These are phyloP conservation scores for Acropora tenuis DNA, from an alignment of 64 coral and sea anemone genomes.

Conservation along the genomic window DNA sequence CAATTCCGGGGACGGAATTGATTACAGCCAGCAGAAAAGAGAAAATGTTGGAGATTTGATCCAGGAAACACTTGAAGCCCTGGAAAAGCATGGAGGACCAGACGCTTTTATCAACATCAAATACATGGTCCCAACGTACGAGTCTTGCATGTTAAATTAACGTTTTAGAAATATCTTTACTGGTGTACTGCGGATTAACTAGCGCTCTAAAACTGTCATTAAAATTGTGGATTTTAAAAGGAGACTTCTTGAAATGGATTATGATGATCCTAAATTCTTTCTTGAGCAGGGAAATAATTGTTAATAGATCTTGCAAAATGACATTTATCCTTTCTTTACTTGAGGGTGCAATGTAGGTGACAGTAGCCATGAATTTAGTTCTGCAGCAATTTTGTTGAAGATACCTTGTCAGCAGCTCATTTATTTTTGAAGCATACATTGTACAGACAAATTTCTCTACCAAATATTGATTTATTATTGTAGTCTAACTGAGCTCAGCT, in stretches of 20 bases:
- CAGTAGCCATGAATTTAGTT: neutral
- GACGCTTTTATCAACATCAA: slow-evolving; percentile 99
- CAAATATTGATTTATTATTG: neutral
- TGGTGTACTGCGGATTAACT: neutral
- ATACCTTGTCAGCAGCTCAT: neutral
- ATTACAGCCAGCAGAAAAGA: slow-evolving; percentile 99
- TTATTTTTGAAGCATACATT: slow-evolving; percentile 9
- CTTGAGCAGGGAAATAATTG: neutral
- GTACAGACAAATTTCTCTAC: neutral
- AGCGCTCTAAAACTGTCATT: neutral
- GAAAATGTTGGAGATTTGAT: slow-evolving; percentile 98
- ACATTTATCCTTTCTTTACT: neutral
- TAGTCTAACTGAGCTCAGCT: slow-evolving; percentile 3
- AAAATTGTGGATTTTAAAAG: neutral
- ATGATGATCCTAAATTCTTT: neutral
- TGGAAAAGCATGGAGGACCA: slow-evolving; percentile 80
- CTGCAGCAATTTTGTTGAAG: neutral
- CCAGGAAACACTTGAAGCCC: slow-evolving; percentile 93
- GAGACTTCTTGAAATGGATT: neutral
- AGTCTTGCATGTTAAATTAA: slow-evolving; percentile 97
- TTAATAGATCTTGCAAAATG: neutral
- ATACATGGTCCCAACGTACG: slow-evolving; percentile 99
- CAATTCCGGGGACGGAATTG: slow-evolving; percentile 95
- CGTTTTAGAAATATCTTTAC: slow-evolving; percentile 7
- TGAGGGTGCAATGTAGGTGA: neutral